Percentiles rank a stretch among this genome's conserved stretches.
phyloP scores from a whole-genome alignment of 2,888 invertebrate species.

The Glomeris marginata region DNA sequence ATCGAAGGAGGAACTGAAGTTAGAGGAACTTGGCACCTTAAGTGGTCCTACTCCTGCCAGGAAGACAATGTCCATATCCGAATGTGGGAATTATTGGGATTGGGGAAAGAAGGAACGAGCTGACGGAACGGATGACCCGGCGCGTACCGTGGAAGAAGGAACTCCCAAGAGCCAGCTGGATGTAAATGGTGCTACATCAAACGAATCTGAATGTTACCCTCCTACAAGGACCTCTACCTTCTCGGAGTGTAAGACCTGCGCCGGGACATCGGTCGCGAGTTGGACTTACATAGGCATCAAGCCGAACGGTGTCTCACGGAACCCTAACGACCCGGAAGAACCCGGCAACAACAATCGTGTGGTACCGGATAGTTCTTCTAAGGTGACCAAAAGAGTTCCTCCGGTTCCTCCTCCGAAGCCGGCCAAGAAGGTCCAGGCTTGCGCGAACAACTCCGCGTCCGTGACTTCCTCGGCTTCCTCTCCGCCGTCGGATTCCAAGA shows the following conservation, averaged over 20 bases:
- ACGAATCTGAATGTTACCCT: no score
- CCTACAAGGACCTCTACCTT: background rate
- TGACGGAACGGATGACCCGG: background rate
- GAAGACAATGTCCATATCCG: background rate
- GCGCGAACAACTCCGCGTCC: background rate
- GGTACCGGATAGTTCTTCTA: no score
- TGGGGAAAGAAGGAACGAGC: conserved; percentile 2
- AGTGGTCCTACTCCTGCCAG: background rate
- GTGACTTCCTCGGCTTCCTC: background rate
- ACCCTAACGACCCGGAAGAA: no score
- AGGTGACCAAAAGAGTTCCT: background rate
- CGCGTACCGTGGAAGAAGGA: no score
- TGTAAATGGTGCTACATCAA: background rate
- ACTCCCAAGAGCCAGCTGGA: background rate
- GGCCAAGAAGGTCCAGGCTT: background rate
- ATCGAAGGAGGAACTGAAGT: background rate
- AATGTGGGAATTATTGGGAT: conserved; percentile 9
- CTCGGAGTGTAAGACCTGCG: conserved; percentile 12
- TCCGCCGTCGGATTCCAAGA: background rate
- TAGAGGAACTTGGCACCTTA: background rate
- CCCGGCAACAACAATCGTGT: background rate
- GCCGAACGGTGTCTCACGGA: no score
- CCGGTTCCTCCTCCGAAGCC: background rate
- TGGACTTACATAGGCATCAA: conserved; percentile 12
- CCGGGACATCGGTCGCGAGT: conserved; percentile 11